Base-by-base conservation (phyloP, 2,888 invertebrate genomes). In the Sarcophaga rosellei region DNA sequence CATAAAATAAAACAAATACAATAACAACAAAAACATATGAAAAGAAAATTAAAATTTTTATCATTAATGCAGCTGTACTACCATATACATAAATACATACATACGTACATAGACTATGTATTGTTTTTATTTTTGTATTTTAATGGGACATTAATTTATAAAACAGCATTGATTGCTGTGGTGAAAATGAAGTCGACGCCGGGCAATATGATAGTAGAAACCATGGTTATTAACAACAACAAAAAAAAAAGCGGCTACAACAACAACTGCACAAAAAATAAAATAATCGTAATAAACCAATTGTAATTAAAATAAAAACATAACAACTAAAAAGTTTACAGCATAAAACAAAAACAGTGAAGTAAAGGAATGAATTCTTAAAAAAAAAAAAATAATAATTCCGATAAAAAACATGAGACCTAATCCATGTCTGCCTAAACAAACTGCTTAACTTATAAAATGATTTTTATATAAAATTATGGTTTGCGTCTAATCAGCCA, bases 181-280 rank as follows among this genome's bases (percentile, higher is more conserved):
- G 73, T 80, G 73, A n/a, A 21, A 35, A 72, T 72, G 25, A 59
- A 57, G 20, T 59, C 15, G 35, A 35, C 35, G 35, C 0, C 35
- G 12, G 66, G 66, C 73, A 73, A 80, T 73, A 66, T 66, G 65
- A 80, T 47, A 72, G 65, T 61, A 73, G 23, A 8, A 44, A 70
- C 8, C 10, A 35, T 35, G 35, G 35, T 35, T 35, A 35, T 35
- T 35, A 35, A 35, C 35, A 35, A 6, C 6, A 35, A 35, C 6
- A 35, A 6, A 35, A 35, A 35, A 35, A 35, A 35, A 62, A 17
- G 25, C 77, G 62, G 47, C 4, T 12, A 23, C 47, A 78, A 62
- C 63, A 63, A 57, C 17, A 17, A 57, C 57, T 17, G 1, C 65
- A 35, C 35, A 23, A 23, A 35, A 35, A 8, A 35, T 35, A 35